Evolutionary conservation across 2,113 vertebrate species (phyloP).

Genomic region (Pan paniscus): DNA sequence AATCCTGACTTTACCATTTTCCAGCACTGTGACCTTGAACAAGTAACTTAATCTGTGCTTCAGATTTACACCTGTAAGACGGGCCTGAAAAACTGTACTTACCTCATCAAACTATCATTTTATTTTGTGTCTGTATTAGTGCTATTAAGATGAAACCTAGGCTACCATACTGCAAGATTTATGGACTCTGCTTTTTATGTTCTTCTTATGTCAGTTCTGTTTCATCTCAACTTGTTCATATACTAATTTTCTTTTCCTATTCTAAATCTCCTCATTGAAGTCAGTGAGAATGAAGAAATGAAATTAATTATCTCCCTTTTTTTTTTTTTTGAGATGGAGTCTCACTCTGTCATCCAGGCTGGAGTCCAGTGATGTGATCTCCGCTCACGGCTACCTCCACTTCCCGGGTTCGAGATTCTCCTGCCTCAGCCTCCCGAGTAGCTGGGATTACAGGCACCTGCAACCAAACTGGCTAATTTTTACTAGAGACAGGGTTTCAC

Average conservation of each 20-base stretch:
- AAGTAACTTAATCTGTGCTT: not conserved
- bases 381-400: too few species aligned
- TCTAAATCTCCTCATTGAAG: not conserved
- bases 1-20: not conserved
- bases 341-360: too few species aligned
- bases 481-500: too few species aligned
- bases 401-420: too few species aligned
- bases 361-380: too few species aligned
- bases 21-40: not conserved
- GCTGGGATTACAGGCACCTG: too few species aligned
- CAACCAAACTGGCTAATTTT: too few species aligned
- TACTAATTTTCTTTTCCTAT: not conserved
- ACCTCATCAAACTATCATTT: not conserved
- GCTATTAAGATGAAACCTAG: not conserved
- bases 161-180: not conserved
- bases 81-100: not conserved
- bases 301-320: not conserved
- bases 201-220: not conserved
- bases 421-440: too few species aligned
- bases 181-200: not conserved
- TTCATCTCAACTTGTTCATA: not conserved
- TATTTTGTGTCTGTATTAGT: not conserved
- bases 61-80: not conserved
- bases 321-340: too few species aligned
- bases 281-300: not conserved